Conservation (phyloP, 2,888 invertebrate genomes). For the Sabellastarte sp. region DNA sequence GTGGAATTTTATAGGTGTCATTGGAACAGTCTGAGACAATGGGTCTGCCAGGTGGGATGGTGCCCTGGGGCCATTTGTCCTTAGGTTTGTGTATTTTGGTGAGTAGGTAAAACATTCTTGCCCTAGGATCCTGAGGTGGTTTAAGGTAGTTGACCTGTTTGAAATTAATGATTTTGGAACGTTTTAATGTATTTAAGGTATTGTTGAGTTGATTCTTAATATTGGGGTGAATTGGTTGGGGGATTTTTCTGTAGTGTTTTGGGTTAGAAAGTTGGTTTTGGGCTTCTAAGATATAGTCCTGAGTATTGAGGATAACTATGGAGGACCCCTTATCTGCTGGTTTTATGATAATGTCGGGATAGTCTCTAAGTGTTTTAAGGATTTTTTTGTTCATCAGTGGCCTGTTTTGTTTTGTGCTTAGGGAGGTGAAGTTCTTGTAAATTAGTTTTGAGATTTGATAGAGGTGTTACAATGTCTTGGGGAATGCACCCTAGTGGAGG, state of each 20-base stretch:
- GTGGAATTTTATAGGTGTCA: not conserved
- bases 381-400: too few relatives aligned
- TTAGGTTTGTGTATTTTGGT: not conserved
- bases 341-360: not conserved
- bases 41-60: not conserved
- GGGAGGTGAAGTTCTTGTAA: too few relatives aligned
- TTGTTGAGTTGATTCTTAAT: not conserved
- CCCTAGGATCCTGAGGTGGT: not conserved
- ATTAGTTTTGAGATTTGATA: too few relatives aligned
- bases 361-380: too few relatives aligned
- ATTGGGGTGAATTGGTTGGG: too few relatives aligned
- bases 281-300: not conserved
- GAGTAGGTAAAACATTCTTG: not conserved
- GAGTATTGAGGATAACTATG: not conserved
- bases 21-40: not conserved
- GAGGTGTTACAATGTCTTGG: too few relatives aligned
- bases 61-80: too few relatives aligned
- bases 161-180: too few relatives aligned
- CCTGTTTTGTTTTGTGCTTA: too few relatives aligned
- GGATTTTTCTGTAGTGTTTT: not conserved
- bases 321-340: not conserved
- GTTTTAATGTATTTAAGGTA: not conserved
- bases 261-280: not conserved
- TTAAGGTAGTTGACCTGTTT: not conserved
- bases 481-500: too few relatives aligned